A percentile compares a stretch with the other conserved stretches of the same genome.
Conservation (phyloP, 2,113 vertebrate genomes). For the Corythornis madagascariensis region DNA sequence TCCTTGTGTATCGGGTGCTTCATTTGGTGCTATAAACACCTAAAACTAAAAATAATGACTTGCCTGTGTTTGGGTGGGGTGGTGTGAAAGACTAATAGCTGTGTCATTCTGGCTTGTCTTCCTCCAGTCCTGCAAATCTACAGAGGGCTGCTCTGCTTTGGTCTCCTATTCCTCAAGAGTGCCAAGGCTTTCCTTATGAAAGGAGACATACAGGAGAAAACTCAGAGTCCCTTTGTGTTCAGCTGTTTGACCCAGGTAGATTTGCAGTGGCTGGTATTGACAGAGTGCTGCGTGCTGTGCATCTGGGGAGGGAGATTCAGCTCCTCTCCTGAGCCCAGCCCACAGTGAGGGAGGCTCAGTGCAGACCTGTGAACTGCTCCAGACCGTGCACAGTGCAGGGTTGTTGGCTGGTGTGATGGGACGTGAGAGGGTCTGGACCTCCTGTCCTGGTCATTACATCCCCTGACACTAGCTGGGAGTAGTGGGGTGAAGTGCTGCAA, state of each 20-base stretch:
- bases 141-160: neutral
- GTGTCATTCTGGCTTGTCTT: neutral
- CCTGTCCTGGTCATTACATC: neutral
- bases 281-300: neutral
- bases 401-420: neutral
- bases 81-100: neutral
- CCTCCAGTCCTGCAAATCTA: neutral
- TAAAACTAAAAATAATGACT: neutral
- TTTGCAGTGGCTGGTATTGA: neutral
- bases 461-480: neutral
- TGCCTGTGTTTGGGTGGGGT: neutral
- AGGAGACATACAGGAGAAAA: neutral
- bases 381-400: neutral
- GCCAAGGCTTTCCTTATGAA: neutral
- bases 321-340: neutral
- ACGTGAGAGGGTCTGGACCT: neutral
- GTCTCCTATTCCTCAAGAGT: neutral
- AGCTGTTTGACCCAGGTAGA: neutral
- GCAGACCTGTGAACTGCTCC: neutral
- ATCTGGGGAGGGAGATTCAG: neutral
- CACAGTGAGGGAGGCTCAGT: neutral
- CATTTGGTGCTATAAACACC: neutral
- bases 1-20: neutral
- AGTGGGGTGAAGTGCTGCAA: neutral
- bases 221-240: neutral